These are phyloP conservation scores for Phaenicophaeus curvirostris DNA, from an alignment of 2,797 vertebrate genomes.

Conservation along the genomic window DNA sequence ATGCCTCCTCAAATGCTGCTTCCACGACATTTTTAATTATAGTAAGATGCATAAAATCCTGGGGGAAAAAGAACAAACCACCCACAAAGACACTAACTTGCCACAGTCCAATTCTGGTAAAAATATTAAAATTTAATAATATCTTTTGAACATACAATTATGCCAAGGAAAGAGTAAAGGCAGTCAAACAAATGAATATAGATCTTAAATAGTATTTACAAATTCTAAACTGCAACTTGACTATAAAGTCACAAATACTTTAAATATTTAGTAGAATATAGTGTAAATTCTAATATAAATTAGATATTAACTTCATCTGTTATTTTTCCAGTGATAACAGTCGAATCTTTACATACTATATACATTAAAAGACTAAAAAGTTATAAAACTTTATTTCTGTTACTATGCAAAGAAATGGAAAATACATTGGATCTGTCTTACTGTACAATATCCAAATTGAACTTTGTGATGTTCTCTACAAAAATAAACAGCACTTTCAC, in stretches of 20 bases:
- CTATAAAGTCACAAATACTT: conserved; percentile 67
- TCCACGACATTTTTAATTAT: neutral
- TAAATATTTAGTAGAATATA: conserved; percentile 58
- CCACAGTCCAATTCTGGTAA: conserved; percentile 34
- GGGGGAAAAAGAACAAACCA: neutral
- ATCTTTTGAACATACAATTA: conserved; percentile 61
- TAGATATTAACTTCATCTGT: conserved; percentile 46
- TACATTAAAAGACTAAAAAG: conserved; percentile 76
- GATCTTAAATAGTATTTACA: conserved; percentile 57
- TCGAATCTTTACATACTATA: conserved; percentile 65
- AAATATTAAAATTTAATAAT: conserved; percentile 75
- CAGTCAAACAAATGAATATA: conserved; percentile 51
- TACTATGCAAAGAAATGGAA: conserved; percentile 69
- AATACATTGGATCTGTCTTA: conserved; percentile 74
- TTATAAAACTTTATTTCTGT: conserved; percentile 73
- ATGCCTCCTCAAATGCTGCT: neutral
- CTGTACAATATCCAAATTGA: conserved; percentile 74
- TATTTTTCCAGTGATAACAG: conserved; percentile 35
- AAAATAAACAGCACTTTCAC: conserved; percentile 76
- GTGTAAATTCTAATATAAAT: conserved; percentile 72
- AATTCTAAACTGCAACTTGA: conserved; percentile 54
- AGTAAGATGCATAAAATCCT: neutral
- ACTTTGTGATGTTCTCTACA: conserved; percentile 57
- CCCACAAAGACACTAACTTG: neutral
- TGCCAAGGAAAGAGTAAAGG: conserved; percentile 60